Base-by-base conservation (phyloP, 2,797 vertebrate genomes). In the Caiman crocodilus region DNA sequence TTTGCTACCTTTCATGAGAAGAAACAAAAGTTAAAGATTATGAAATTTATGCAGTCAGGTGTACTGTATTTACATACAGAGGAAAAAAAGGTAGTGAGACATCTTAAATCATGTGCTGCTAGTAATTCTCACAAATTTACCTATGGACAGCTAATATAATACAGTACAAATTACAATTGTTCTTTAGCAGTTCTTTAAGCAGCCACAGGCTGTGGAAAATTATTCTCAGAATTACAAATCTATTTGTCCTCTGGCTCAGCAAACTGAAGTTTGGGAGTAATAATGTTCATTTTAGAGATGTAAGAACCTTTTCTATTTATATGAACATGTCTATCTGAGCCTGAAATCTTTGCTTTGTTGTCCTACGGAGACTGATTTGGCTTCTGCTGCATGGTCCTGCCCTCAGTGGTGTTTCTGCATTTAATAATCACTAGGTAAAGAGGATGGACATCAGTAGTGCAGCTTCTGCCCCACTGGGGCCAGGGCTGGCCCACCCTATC, bases 61-160 rank as follows among this genome's bases (percentile, higher is more conserved):
- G 79, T 85, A 55, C 20, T 84, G 55, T 28, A 23, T 85, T 94
- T 88, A 79, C 87, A 80, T 84, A 84, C 2, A 74, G 56, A 3
- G 42, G 42, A 71, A 91, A 91, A 91, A 94, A 96, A 79, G 71
- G 73, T 94, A 96, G 89, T 82, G 88, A 95, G 87, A 85, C 59
- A 50, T 16, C 83, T 74, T 90, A 57, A 87, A 89, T 78, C 75
- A 91, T 79, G 86, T 1, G 1, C 30, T 84, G 25, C 56, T 88
- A 94, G 73, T 94, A 96, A 87, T 75, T 84, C 57, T 88, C 82
- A 85, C 42, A 82, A 87, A 82, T 89, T 93, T 92, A 80, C 79
- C 76, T 80, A 81, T 63, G 88, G 90, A 76, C 25, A 0, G 28
- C 85, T 84, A 88, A 90, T 76, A 75, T 50, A 96, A 89, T 73